Percentiles rank a stretch among this genome's conserved stretches.
Evolutionary conservation across 92 coral and sea anemone species (phyloP).

Genomic region (Phenganax stokvisi): DNA sequence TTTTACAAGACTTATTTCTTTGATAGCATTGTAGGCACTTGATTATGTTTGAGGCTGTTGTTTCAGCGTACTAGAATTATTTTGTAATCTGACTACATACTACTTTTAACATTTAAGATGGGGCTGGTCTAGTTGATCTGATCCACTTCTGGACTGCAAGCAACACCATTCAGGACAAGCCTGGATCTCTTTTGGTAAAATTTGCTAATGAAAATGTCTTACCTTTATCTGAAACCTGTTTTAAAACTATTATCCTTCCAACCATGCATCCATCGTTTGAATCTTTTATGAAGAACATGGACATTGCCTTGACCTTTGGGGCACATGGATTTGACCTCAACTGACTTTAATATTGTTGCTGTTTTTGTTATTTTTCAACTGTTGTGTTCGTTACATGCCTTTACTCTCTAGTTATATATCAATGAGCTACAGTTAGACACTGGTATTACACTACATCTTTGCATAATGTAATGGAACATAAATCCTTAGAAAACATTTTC

Average conservation of each 20-base stretch:
- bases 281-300: conserved; percentile 46
- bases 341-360: conserved; percentile 15
- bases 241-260: conserved; percentile 49
- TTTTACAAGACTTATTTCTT: background rate
- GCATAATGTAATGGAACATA: background rate
- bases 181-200: conserved; percentile 39
- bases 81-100: background rate
- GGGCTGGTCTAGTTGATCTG: conserved; percentile 32
- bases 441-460: background rate
- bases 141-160: conserved; percentile 42
- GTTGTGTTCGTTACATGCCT: background rate
- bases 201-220: conserved; percentile 40
- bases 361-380: background rate
- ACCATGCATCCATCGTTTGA: conserved; percentile 40
- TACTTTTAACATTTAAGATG: conserved; percentile 32
- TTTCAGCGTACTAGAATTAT: background rate
- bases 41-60: background rate
- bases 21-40: background rate
- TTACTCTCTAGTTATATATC: too few species aligned
- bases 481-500: background rate
- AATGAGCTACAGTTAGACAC: background rate
- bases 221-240: conserved; percentile 55
- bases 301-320: conserved; percentile 55
- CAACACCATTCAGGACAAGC: conserved; percentile 9
- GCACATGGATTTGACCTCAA: conserved; percentile 42